Evolutionary conservation across 2,113 vertebrate genomes (phyloP), one percentile per base, ranked within the genome.

Genomic region (Ursus arctos): DNA sequence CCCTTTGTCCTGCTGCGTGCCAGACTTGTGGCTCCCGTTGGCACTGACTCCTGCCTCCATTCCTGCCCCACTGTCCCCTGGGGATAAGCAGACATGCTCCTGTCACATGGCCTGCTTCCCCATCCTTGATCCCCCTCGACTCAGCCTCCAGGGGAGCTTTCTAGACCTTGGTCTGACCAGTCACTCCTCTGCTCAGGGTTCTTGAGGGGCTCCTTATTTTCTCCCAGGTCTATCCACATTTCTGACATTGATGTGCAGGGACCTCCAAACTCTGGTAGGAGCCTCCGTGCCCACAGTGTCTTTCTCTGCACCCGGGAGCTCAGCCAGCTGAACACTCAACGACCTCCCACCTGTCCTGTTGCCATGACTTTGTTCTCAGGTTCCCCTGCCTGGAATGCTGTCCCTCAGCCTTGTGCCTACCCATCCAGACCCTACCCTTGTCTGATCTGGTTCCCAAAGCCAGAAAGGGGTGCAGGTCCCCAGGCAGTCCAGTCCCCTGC

Each of bases 281-380:
- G 11, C 67, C 40, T 21, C 15, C 18, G 22, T 28, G 49, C 53
- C 33, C 43, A 8, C 8, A 24, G 18, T 3, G 53, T 31, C 57
- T 76, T 69, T 49, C 71, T 51, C 6, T 51, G 47, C 4, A 19
- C 87, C 43, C 71, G 2, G 31, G 49, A 69, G 15, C 69, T 43
- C n/a, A n/a, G 61, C 36, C 80, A 21, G 61, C 57, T 13, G 26
- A n/a, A 1, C 6, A 6, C 6, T 47, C 55, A 12, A 4, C 0
- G 11, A 22, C n/a, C 53, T 57, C n/a, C 51, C 2, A 0, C 10
- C 18, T 14, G 74, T 24, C 53, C 28, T 6, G 6, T 7, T 16
- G 36, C 72, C 36, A 6, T 11, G n/a, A 19, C 31, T 36, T 22
- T 63, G 16, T 94, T 69, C 91, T 81, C 59, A 28, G 65, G 53